These are phyloP conservation scores for Todus mexicanus DNA, from an alignment of 2,797 vertebrate species.

Conservation along the genomic window DNA sequence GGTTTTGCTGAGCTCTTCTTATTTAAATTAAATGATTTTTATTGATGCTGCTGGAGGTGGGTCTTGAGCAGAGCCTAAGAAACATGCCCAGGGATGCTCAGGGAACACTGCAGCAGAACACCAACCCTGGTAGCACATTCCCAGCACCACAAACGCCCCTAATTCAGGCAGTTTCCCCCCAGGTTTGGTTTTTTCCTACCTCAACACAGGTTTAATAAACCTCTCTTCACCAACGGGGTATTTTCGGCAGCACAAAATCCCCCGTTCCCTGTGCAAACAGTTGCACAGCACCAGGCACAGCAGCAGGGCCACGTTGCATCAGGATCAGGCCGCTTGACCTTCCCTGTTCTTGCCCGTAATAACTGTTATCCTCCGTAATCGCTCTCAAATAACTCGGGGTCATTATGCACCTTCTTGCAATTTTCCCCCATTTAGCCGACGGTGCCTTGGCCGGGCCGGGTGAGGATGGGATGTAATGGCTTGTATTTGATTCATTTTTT, in stretches of 20 bases:
- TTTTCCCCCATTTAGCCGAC: constrained; percentile 18
- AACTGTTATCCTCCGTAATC: constrained; percentile 57
- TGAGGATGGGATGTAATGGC: not conserved
- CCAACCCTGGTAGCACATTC: not conserved
- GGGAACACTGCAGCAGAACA: not conserved
- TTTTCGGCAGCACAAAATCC: not conserved
- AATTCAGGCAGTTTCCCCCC: rapidly evolving
- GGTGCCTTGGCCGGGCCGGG: not conserved
- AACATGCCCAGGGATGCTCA: not conserved
- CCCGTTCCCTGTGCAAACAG: not conserved
- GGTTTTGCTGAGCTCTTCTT: not conserved
- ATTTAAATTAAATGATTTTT: not conserved
- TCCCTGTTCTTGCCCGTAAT: constrained; percentile 53
- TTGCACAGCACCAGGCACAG: rapidly evolving
- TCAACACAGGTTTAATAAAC: not conserved
- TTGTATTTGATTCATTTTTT: not conserved
- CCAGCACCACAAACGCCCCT: not conserved
- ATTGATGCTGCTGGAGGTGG: not conserved
- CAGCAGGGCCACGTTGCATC: not conserved
- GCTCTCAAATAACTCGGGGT: constrained; percentile 36
- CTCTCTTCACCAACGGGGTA: rapidly evolving
- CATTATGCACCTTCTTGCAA: not conserved
- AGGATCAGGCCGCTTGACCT: constrained; percentile 21
- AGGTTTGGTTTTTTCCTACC: not conserved
- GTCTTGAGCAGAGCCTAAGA: rapidly evolving